Conservation (phyloP, 2,888 invertebrate species). For the Lasioglossum vierecki region DNA sequence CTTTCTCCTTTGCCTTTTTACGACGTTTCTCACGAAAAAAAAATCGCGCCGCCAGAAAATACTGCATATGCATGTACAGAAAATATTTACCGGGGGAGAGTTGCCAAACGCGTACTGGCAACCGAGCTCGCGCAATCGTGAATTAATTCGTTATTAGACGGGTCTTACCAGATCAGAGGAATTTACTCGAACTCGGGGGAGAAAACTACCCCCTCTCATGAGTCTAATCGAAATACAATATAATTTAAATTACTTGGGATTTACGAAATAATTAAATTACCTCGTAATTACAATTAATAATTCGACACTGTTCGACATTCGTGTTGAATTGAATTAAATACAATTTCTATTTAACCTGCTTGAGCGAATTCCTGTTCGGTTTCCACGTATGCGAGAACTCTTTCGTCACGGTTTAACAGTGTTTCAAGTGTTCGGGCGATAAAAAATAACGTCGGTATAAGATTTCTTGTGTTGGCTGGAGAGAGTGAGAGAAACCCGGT, state of each 20-base stretch:
- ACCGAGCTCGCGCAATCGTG: not conserved
- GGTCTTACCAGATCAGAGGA: no score
- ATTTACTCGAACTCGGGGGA: no score
- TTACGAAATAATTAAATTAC: no score
- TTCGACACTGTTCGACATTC: no score
- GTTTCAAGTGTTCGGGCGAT: not conserved
- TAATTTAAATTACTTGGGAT: no score
- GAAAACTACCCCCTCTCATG: no score
- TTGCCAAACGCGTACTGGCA: not conserved
- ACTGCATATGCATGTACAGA: no score
- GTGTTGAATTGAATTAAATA: no score
- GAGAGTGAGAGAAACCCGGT: not conserved
- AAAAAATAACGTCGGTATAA: conserved; percentile 1
- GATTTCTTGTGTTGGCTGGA: not conserved
- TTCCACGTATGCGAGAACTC: not conserved
- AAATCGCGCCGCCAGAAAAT: not conserved
- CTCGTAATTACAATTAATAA: no score
- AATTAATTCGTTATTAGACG: not conserved
- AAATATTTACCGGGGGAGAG: not conserved
- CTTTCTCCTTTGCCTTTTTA: no score
- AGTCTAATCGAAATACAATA: no score
- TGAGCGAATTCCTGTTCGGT: not conserved
- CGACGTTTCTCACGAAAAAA: not conserved
- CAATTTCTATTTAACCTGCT: not conserved
- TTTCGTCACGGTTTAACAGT: not conserved